Percentiles rank a stretch among this genome's conserved stretches.
Conservation (phyloP, 2,113 vertebrate species). For the Drymodes brunneopygia region DNA sequence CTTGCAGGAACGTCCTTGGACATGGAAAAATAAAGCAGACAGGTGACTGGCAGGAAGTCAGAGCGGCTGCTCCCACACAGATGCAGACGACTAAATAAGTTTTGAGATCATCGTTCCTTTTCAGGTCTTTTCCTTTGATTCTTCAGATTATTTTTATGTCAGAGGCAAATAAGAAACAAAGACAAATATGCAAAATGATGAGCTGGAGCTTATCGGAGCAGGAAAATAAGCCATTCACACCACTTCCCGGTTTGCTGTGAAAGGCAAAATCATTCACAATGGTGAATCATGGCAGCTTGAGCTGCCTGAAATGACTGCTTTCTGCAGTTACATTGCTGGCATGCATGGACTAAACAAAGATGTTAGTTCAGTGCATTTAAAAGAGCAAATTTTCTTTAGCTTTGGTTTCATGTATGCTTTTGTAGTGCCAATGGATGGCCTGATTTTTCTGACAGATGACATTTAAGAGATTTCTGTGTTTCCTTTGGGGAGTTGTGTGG, state of each 20-base stretch:
- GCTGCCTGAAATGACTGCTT: conserved; percentile 64
- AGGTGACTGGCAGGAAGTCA: conserved; percentile 51
- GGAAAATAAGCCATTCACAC: conserved; percentile 69
- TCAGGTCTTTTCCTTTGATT: conserved; percentile 69
- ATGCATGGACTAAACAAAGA: conserved; percentile 58
- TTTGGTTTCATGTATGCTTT: conserved; percentile 17
- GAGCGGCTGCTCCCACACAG: conserved; percentile 23
- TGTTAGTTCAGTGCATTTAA: conserved; percentile 36
- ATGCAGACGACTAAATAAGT: conserved; percentile 55
- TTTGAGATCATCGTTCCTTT: conserved; percentile 67
- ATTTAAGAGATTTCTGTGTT: conserved; percentile 27
- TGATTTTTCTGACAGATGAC: not conserved
- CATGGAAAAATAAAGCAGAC: not conserved
- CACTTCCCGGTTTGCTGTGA: conserved; percentile 66
- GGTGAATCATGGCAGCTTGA: conserved; percentile 65
- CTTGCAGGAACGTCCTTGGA: not conserved
- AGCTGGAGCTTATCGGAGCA: conserved; percentile 73
- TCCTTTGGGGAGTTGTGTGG: conserved; percentile 23
- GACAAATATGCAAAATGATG: conserved; percentile 70
- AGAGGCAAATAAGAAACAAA: conserved; percentile 73
- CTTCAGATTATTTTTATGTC: conserved; percentile 68
- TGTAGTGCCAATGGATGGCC: not conserved
- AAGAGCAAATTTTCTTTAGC: not conserved
- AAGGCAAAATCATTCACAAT: conserved; percentile 69
- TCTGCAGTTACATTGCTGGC: conserved; percentile 67